Percentiles rank a stretch among this genome's conserved stretches.
Conservation (phyloP, 1,140 invertebrate genomes). For the Arctopsyche grandis region DNA sequence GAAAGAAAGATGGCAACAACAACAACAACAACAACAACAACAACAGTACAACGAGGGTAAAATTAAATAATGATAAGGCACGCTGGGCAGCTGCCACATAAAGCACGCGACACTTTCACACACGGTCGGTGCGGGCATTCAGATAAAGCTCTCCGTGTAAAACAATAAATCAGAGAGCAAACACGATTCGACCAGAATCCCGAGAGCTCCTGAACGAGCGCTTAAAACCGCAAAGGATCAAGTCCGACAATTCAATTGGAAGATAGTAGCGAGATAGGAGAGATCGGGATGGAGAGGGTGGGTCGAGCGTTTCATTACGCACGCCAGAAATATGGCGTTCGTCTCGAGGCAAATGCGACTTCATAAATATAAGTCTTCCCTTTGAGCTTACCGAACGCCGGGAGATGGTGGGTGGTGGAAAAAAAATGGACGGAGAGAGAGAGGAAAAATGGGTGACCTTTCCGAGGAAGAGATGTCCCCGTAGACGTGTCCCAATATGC, state of each 20-base stretch:
- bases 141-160: slow-evolving; percentile 23
- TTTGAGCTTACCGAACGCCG: slow-evolving; percentile 26
- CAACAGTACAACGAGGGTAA: slow-evolving; percentile 16
- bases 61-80: slow-evolving; percentile 48
- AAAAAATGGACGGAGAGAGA: slow-evolving; percentile 9
- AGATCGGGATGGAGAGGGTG: slow-evolving; percentile 41
- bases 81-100: slow-evolving; percentile 37
- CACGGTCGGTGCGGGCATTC: neutral
- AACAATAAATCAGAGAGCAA: slow-evolving; percentile 7
- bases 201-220: neutral
- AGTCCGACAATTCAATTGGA: slow-evolving; percentile 45
- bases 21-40: neutral
- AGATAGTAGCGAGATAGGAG: neutral
- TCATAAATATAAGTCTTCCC: slow-evolving; percentile 52
- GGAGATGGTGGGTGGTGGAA: neutral
- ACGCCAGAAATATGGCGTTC: slow-evolving; percentile 43
- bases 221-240: neutral
- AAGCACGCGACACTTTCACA: slow-evolving; percentile 40
- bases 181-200: neutral
- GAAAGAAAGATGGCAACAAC: neutral
- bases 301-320: slow-evolving; percentile 48
- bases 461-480: slow-evolving; percentile 16
- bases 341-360: slow-evolving; percentile 49
- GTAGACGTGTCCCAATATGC: slow-evolving; percentile 44
- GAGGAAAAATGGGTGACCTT: slow-evolving; percentile 42